A percentile compares a stretch with the other conserved stretches of the same genome.
Conservation (phyloP, 2,888 invertebrate species). For the Cerastis rubricosa region DNA sequence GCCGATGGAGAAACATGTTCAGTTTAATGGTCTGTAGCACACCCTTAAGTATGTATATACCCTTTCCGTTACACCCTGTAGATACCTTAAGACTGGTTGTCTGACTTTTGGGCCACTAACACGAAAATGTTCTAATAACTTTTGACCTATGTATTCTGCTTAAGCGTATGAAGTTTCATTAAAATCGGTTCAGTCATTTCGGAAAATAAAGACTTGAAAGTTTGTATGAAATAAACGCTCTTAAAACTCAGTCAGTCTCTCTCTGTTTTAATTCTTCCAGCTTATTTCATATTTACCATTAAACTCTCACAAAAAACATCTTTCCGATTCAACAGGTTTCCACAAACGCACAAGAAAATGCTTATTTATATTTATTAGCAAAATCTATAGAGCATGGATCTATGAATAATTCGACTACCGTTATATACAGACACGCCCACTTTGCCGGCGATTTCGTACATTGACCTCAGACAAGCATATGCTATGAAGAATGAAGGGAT, state of each 20-base stretch:
- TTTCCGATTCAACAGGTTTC: conserved; percentile 20
- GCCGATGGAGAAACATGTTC: too few species aligned
- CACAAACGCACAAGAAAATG: conserved; percentile 17
- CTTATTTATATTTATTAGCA: conserved; percentile 35
- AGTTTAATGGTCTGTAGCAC: too few species aligned
- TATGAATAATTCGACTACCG: conserved; percentile 65
- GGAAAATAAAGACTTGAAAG: too few species aligned
- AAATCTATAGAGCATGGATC: conserved; percentile 44
- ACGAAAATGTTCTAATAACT: too few species aligned
- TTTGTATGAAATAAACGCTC: too few species aligned
- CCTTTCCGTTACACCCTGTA: too few species aligned
- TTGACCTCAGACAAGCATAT: conserved; percentile 66
- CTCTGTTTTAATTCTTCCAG: background rate
- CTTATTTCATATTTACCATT: background rate
- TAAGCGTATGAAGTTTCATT: too few species aligned
- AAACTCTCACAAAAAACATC: conserved; percentile 3
- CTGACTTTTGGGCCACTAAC: too few species aligned
- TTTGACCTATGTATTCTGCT: too few species aligned
- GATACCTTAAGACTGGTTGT: too few species aligned
- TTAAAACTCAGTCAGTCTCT: background rate
- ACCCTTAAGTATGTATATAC: too few species aligned
- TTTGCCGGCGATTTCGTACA: conserved; percentile 69
- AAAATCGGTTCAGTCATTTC: too few species aligned
- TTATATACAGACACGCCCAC: conserved; percentile 66
- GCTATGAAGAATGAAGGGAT: conserved; percentile 40